These are phyloP conservation scores for Scartelaos histophorus DNA, from an alignment of 2,113 vertebrate genomes.

Conservation along the genomic window DNA sequence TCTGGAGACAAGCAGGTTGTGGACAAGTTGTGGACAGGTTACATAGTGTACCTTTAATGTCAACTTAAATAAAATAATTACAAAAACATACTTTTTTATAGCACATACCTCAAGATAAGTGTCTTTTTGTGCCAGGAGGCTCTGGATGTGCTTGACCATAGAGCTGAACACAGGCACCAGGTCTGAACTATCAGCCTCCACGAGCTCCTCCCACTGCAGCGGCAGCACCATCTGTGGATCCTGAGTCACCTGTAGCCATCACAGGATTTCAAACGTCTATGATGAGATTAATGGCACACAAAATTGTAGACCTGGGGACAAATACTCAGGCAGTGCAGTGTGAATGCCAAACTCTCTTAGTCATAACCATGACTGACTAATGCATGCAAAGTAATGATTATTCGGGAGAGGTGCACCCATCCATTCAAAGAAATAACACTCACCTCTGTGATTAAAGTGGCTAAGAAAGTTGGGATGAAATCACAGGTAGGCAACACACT, in stretches of 20 bases:
- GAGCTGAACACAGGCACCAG: slow-evolving; percentile 74
- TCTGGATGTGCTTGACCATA: slow-evolving; percentile 76
- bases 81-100: too few relatives aligned
- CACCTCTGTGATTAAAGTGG: slow-evolving; percentile 61
- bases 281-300: slow-evolving; percentile 32
- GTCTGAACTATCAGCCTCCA: slow-evolving; percentile 67
- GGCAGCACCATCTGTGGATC: slow-evolving; percentile 79
- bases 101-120: slow-evolving; percentile 79
- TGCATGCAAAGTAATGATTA: slow-evolving; percentile 54
- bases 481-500: slow-evolving; percentile 49
- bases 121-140: slow-evolving; percentile 81
- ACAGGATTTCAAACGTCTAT: slow-evolving; percentile 30
- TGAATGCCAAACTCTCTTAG: slow-evolving; percentile 35
- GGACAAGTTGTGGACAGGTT: too few relatives aligned
- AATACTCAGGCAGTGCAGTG: slow-evolving; percentile 13
- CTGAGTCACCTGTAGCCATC: slow-evolving; percentile 82
- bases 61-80: too few relatives aligned
- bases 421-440: slow-evolving; percentile 28
- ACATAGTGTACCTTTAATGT: background rate
- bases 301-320: slow-evolving; percentile 22
- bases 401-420: slow-evolving; percentile 41
- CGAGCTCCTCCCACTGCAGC: slow-evolving; percentile 78
- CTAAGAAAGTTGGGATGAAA: slow-evolving; percentile 43
- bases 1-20: too few relatives aligned
- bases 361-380: slow-evolving; percentile 35